Evolutionary conservation across 2,113 vertebrate species (phyloP).

Genomic region (Nerophis ophidion): DNA sequence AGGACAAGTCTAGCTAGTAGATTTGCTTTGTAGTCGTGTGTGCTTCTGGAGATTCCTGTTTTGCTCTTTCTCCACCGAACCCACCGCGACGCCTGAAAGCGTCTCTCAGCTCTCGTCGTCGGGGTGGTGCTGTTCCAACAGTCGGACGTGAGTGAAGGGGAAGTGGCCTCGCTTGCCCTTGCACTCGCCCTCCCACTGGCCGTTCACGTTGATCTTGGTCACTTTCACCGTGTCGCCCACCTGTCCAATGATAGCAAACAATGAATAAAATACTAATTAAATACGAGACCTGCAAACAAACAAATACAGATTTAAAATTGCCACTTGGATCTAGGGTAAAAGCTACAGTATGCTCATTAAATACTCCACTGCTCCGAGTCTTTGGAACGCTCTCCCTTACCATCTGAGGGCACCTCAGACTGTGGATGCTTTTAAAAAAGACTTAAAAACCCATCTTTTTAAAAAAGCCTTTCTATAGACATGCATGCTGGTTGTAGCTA

Average conservation of each 20-base stretch:
- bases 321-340: no score
- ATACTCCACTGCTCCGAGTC: no score
- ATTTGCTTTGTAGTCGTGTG: conserved; percentile 5
- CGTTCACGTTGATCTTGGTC: conserved; percentile 98
- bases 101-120: conserved; percentile 91
- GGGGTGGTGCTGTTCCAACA: conserved; percentile 94
- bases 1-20: not conserved
- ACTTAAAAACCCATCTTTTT: no score
- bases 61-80: not conserved
- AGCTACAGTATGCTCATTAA: no score
- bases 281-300: not conserved
- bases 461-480: no score
- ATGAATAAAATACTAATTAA: not conserved
- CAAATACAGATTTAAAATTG: not conserved
- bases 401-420: no score
- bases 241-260: conserved; percentile 68
- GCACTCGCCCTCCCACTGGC: conserved; percentile 99
- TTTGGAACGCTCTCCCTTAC: no score
- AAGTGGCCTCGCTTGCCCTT: conserved; percentile 94
- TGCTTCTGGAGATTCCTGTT: not conserved
- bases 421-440: no score
- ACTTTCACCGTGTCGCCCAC: conserved; percentile 97
- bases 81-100: not conserved
- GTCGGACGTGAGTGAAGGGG: conserved; percentile 95
- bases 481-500: no score